Evolutionary conservation across 2,888 invertebrate species (phyloP).

Genomic region (Ptycholaimellus sp.): DNA sequence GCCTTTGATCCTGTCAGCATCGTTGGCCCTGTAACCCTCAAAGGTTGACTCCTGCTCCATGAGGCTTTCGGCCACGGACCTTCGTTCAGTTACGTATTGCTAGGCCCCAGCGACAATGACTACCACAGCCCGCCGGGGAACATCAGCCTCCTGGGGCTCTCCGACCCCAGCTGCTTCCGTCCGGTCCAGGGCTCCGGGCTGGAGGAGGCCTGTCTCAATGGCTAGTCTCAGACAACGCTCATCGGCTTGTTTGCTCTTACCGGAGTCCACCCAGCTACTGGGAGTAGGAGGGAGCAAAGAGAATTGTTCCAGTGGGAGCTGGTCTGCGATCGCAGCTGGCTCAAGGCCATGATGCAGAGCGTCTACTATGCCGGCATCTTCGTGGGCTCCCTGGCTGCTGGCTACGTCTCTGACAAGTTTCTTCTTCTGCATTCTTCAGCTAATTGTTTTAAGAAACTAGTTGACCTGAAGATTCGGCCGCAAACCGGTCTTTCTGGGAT

Average conservation of each 20-base stretch:
- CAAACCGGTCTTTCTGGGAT: not conserved
- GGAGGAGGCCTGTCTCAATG: not conserved
- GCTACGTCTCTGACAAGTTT: not conserved
- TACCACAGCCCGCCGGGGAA: too few relatives aligned
- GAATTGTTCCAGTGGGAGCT: slow-evolving; percentile 37
- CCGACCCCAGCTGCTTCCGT: too few relatives aligned
- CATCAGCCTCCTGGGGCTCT: too few relatives aligned
- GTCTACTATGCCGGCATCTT: slow-evolving; percentile 29
- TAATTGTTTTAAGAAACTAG: not conserved
- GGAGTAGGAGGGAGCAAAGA: too few relatives aligned
- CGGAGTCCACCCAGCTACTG: too few relatives aligned
- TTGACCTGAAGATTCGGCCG: not conserved
- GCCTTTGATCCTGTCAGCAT: too few relatives aligned
- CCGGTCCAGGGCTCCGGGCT: too few relatives aligned
- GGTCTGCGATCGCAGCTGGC: slow-evolving; percentile 41
- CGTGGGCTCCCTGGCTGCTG: not conserved
- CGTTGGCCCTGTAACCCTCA: too few relatives aligned
- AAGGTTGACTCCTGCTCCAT: too few relatives aligned
- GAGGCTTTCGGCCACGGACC: too few relatives aligned
- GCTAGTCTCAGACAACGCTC: not conserved
- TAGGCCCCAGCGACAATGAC: too few relatives aligned
- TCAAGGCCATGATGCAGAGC: slow-evolving; percentile 42
- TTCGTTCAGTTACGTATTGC: too few relatives aligned
- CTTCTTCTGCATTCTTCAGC: not conserved
- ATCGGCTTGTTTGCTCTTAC: not conserved